Evolutionary conservation across 2,113 vertebrate genomes (phyloP), one percentile per base, ranked within the genome.

Genomic region (Eira barbara): DNA sequence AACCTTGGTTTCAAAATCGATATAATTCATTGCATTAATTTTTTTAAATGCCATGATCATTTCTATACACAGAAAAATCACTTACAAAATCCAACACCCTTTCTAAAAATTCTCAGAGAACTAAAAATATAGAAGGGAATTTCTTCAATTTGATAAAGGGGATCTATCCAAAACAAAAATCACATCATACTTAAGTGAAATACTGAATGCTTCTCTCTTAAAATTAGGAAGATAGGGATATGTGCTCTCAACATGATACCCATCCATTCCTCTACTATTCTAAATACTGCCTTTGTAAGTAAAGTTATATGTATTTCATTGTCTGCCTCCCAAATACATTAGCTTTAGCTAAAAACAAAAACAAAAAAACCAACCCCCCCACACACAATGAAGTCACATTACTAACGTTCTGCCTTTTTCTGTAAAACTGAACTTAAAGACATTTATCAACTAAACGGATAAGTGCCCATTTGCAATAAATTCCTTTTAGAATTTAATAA

Each of bases 401-500:
- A 87, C 67, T 85, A 94, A 74, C 14, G 12, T 84, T 96, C 49
- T 95, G 49, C 29, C 76, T 79, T 81, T 45, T 82, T 6, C 63
- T 61, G 3, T 76, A 86, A 95, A 95, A 78, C 34, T 73, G 14
- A 65, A 83, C 45, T 86, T 90, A 92, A 97, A 92, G 47, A 47
- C 11, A 94, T 45, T 92, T 87, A 86, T 81, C 91, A 95, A 59
- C 29, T 82, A 94, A 98, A 81, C 12, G 92, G 42, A 9, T 31
- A 94, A 94, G 15, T 85, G 42, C 17, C 49, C 29, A 71, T 59
- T 65, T 93, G 65, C 45, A 96, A 91, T 88, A 94, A 95, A 91
- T 95, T 89, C 49, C 23, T 74, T 93, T 96, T 73, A 97, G 65
- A 96, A 96, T 61, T 82, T 94, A 95, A 17, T 71, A 96, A 81